Percentiles rank a stretch among this genome's conserved stretches.
phyloP scores from a whole-genome alignment of 2,888 invertebrate genomes.

The Glyphotaelius pellucidus region DNA sequence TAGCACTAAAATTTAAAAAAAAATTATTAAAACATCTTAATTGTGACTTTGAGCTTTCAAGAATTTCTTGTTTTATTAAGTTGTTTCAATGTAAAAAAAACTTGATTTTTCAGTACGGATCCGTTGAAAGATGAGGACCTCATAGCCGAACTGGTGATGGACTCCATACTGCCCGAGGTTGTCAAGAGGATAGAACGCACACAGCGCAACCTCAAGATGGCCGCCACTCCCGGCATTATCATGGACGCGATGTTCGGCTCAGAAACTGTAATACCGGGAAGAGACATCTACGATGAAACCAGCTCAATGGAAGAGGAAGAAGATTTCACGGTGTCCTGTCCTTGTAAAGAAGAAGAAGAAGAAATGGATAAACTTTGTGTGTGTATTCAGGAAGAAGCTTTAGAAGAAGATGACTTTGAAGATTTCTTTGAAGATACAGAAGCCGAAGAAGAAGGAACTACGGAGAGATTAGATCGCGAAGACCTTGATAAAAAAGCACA shows the following conservation, averaged over 20 bases:
- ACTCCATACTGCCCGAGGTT: constrained; percentile 34
- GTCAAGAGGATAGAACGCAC: constrained; percentile 42
- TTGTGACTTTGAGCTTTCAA: too few species aligned
- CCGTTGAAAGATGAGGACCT: constrained; percentile 26
- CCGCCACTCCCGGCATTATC: constrained; percentile 4
- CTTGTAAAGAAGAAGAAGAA: not conserved
- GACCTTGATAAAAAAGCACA: constrained; percentile 2
- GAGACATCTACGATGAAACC: not conserved
- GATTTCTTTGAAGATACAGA: not conserved
- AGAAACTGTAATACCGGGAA: not conserved
- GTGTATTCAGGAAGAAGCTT: constrained; percentile 2
- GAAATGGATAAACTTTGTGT: not conserved
- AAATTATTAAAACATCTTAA: too few species aligned
- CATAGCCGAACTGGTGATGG: constrained; percentile 47
- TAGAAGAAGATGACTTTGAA: constrained; percentile 3
- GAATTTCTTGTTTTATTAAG: not conserved
- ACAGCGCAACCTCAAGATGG: not conserved
- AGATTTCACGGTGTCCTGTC: not conserved
- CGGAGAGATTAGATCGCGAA: not conserved
- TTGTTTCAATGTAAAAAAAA: not conserved
- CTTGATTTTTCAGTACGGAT: not conserved
- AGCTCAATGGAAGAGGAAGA: not conserved
- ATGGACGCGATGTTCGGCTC: not conserved
- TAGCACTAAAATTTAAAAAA: too few species aligned
- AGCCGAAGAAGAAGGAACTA: not conserved